Conservation (phyloP, 2,797 vertebrate genomes). For the Rachycentron canadum region DNA sequence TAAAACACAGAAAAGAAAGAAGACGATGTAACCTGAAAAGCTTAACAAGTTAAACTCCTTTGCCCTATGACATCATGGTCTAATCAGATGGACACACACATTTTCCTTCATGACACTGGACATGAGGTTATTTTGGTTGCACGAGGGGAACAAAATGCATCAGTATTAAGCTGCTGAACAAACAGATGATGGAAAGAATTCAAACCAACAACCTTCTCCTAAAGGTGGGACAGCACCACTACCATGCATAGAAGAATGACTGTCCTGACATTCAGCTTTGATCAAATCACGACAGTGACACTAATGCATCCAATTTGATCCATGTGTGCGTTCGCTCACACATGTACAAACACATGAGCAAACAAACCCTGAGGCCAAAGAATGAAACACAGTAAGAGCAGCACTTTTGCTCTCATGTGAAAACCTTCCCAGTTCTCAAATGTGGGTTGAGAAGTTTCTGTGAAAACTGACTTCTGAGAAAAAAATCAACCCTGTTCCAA, state of each 20-base stretch:
- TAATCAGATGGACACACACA: not conserved
- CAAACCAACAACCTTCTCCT: constrained; percentile 5
- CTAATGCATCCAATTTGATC: not conserved
- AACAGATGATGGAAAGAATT: constrained; percentile 44
- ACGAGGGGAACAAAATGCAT: constrained; percentile 40
- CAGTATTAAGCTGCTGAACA: constrained; percentile 30
- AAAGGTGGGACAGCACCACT: not conserved
- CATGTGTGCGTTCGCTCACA: not conserved
- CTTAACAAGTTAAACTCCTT: constrained; percentile 22
- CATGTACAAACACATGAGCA: not conserved
- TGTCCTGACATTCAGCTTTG: not conserved
- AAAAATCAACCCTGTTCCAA: constrained; percentile 8
- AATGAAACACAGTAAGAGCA: not conserved
- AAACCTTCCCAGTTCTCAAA: constrained; percentile 23
- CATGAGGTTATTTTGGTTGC: constrained; percentile 54
- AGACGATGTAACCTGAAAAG: constrained; percentile 39
- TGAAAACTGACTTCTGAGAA: constrained; percentile 9
- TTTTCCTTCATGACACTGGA: constrained; percentile 47
- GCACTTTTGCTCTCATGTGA: constrained; percentile 21
- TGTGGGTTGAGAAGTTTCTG: not conserved
- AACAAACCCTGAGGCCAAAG: not conserved
- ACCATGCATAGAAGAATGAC: not conserved
- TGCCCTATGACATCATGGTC: constrained; percentile 7
- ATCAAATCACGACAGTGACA: not conserved
- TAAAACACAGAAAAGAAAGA: no score